Evolutionary conservation across 2,888 invertebrate species (phyloP), one percentile per base, ranked within the genome.

Genomic region (Acleris laterana): DNA sequence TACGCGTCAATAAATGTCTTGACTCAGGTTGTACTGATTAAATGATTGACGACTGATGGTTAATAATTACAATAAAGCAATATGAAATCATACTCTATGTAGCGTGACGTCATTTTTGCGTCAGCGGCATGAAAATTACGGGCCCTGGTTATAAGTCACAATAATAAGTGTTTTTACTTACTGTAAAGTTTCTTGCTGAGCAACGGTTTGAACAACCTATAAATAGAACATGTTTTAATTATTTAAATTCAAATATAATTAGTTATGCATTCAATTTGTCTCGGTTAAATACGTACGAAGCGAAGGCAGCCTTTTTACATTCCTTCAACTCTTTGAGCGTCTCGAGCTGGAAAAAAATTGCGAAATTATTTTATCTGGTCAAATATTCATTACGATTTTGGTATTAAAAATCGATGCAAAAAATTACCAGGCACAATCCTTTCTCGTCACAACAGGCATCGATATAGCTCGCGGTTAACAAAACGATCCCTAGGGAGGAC

Each of bases 291-390:
- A 89, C 92, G 81, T 80, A 92, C 92, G 89, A 77, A 56, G 86
- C 80, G 17, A 90, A 70, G 2, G 87, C 85, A 4, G 79, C 72
- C 74, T 92, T 93, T 69, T 87, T 85, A 72, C 90, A 92, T 77
- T 90, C 89, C 71, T 91, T 92, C 77, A 91, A 79, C 56, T 90
- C 91, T 63, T 90, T 88, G 1, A 93, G 69, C 0, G 88, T 87
- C 68, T 92, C 90, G 69, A 91, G 69, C 92, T 91, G 83, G 58
- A 81, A 82, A 67, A 72, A 69, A 67, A 66, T 28, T 55, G 49
- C 25, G 17, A 7, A 7, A n/a, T 16, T 2, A 46, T 16, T n/a
- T 6, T 1, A 16, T 46, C 5, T 46, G 17, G 0, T n/a, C n/a
- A n/a, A 44, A 44, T 44, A 13, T 44, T 44, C 1, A 44, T 44